phyloP scores from a whole-genome alignment of 2,113 vertebrate genomes.

The Heloderma charlesbogerti region DNA sequence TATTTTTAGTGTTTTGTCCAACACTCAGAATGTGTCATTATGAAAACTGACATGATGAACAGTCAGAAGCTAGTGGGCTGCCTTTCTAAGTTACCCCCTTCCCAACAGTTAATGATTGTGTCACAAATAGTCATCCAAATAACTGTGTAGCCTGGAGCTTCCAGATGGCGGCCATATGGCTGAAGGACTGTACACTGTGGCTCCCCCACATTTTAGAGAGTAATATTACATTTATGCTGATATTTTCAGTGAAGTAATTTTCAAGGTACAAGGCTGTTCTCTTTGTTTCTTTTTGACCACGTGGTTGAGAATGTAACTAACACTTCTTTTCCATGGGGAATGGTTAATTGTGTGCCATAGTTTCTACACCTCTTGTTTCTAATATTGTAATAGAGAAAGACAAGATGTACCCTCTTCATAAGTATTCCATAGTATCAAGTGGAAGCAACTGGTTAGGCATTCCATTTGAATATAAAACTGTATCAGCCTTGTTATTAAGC shows the following conservation, averaged over 20 bases:
- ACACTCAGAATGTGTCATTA: constrained; percentile 3
- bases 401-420: neutral
- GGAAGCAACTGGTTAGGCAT: neutral
- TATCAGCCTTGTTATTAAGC: neutral
- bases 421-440: neutral
- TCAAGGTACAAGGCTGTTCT: neutral
- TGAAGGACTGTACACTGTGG: neutral
- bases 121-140: constrained; percentile 1
- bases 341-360: neutral
- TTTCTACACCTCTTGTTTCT: neutral
- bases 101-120: neutral
- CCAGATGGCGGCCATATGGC: neutral
- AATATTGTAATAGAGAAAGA: neutral
- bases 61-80: neutral
- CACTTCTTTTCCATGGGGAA: neutral
- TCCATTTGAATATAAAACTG: neutral
- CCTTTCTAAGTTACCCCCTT: neutral
- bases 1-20: neutral
- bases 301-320: neutral
- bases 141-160: neutral
- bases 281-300: neutral
- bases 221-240: neutral
- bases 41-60: neutral
- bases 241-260: constrained; percentile 10
- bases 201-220: neutral